These are phyloP conservation scores for Chromis chromis DNA, from an alignment of 2,797 vertebrate species.

Conservation along the genomic window DNA sequence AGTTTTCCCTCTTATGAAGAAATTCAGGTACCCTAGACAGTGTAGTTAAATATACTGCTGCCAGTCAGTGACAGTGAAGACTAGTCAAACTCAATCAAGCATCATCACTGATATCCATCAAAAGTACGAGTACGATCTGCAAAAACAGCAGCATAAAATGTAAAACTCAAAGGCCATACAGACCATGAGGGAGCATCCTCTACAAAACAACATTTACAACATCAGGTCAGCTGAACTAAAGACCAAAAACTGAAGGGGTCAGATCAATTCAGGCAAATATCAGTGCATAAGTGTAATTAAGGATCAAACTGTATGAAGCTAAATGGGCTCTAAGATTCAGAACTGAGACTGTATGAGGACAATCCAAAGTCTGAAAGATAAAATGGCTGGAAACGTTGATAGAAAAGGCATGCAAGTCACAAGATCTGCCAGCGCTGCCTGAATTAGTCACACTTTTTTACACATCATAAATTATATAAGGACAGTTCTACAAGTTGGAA, in stretches of 20 bases:
- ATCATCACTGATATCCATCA: not conserved
- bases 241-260: not conserved
- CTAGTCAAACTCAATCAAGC: too few species aligned
- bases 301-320: slow-evolving; percentile 12
- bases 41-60: not conserved
- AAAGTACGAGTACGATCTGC: not conserved
- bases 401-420: slow-evolving; percentile 11
- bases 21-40: not conserved
- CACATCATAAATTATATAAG: too few species aligned
- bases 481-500: not conserved
- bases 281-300: slow-evolving; percentile 4
- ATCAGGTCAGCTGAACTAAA: slow-evolving; percentile 2
- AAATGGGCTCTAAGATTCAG: not conserved
- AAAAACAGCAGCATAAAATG: not conserved
- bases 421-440: not conserved
- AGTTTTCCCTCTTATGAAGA: not conserved
- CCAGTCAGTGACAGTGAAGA: not conserved
- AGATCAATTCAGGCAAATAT: slow-evolving; percentile 22
- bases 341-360: slow-evolving; percentile 19
- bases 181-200: not conserved
- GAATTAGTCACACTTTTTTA: not conserved
- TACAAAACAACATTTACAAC: slow-evolving; percentile 2
- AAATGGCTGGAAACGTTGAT: slow-evolving; percentile 4
- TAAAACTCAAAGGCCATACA: not conserved
- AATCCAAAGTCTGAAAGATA: slow-evolving; percentile 52